phyloP scores from a whole-genome alignment of 2,888 invertebrate genomes.

The Eupithecia pulchellata region DNA sequence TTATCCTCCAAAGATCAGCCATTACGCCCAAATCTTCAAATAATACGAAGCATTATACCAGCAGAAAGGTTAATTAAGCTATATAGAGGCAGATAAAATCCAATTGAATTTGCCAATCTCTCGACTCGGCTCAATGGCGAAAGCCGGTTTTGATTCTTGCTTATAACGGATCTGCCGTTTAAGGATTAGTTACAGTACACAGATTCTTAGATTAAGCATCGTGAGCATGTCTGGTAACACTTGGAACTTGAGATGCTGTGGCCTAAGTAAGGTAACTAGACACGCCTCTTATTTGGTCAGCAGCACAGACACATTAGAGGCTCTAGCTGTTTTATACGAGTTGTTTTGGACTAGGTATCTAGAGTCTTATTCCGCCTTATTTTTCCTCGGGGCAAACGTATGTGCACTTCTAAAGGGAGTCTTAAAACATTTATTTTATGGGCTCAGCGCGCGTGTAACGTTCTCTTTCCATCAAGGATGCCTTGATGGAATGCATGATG shows the following conservation, averaged over 20 bases:
- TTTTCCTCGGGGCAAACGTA: not conserved
- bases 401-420: not conserved
- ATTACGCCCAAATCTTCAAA: conserved; percentile 24
- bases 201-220: not conserved
- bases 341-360: not conserved
- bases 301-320: not conserved
- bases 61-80: conserved; percentile 36
- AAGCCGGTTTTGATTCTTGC: conserved; percentile 7
- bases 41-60: conserved; percentile 29
- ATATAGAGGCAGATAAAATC: conserved; percentile 30
- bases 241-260: not conserved
- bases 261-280: not conserved
- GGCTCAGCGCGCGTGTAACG: not conserved
- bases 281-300: not conserved
- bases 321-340: too few species aligned
- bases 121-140: conserved; percentile 6
- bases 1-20: conserved; percentile 14
- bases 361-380: not conserved
- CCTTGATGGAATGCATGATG: not conserved
- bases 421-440: not conserved
- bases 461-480: not conserved
- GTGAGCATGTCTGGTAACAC: not conserved
- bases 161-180: conserved; percentile 18
- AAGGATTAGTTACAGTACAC: conserved; percentile 8
- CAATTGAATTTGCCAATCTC: conserved; percentile 26